These are phyloP conservation scores for Choristoneura fumiferana DNA, from an alignment of 1,140 invertebrate genomes.

Conservation along the genomic window DNA sequence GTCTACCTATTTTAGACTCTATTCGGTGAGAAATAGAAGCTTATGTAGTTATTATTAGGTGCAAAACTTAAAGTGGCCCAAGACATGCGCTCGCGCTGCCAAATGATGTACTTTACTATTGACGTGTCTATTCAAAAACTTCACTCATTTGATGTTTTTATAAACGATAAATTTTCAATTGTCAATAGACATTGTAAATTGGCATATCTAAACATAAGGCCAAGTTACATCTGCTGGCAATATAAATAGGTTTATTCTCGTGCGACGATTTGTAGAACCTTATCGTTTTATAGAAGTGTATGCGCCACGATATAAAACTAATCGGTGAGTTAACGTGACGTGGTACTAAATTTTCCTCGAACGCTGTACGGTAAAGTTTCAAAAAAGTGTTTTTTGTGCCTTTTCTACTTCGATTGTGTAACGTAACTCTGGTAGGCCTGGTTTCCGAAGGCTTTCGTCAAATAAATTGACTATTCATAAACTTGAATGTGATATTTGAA, in stretches of 20 bases:
- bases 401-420: slow-evolving; percentile 24
- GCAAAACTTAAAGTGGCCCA: background rate
- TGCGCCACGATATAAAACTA: background rate
- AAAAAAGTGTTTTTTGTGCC: background rate
- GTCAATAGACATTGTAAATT: slow-evolving; percentile 53
- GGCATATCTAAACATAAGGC: slow-evolving; percentile 40
- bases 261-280: background rate
- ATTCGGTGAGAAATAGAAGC: slow-evolving; percentile 3
- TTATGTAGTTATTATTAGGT: background rate
- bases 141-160: slow-evolving; percentile 60
- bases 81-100: slow-evolving; percentile 43
- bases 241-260: background rate
- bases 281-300: background rate
- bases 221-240: slow-evolving; percentile 20
- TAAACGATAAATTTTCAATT: slow-evolving; percentile 69
- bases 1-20: slow-evolving; percentile 32
- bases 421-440: background rate
- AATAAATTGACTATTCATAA: slow-evolving; percentile 49
- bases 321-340: background rate
- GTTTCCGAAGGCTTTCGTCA: slow-evolving; percentile 15
- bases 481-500: background rate
- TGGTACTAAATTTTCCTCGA: background rate
- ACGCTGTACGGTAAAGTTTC: background rate
- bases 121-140: slow-evolving; percentile 59
- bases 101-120: slow-evolving; percentile 59